phyloP scores from a whole-genome alignment of 2,797 vertebrate species.

The Philypnodon macrostomus region DNA sequence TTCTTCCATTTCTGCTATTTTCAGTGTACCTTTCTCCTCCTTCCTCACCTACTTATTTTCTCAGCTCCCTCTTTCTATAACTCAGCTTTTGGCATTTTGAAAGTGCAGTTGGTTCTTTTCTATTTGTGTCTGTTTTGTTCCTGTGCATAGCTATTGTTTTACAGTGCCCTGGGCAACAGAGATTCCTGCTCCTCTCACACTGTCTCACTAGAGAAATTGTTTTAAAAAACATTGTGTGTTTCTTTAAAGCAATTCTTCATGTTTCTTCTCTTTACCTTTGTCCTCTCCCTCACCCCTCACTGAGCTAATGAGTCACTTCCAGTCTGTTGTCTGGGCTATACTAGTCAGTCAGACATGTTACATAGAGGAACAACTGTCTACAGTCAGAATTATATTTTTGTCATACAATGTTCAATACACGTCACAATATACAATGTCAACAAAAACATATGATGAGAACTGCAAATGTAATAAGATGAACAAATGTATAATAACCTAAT shows the following conservation, averaged over 20 bases:
- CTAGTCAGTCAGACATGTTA: not conserved
- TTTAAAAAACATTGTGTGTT: constrained; percentile 54
- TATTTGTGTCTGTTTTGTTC: constrained; percentile 41
- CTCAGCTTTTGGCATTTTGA: constrained; percentile 46
- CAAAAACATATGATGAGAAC: no score
- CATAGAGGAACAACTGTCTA: not conserved
- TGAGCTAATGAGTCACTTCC: constrained; percentile 24
- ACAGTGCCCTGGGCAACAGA: constrained; percentile 55
- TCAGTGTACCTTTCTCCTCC: constrained; percentile 45
- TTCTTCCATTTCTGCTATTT: constrained; percentile 53
- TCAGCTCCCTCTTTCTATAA: constrained; percentile 34
- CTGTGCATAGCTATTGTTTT: constrained; percentile 53
- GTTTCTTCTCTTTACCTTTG: constrained; percentile 11
- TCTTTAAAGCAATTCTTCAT: constrained; percentile 36
- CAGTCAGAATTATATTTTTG: not conserved
- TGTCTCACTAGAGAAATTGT: constrained; percentile 50
- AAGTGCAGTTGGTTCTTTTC: constrained; percentile 34
- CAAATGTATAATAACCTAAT: no score
- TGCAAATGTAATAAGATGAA: no score
- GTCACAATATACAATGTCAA: no score
- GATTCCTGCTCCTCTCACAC: constrained; percentile 47
- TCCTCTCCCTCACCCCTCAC: constrained; percentile 15
- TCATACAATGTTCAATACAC: no score
- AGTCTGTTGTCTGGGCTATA: constrained; percentile 8
- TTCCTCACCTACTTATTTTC: constrained; percentile 52